phyloP scores from a whole-genome alignment of 64 coral and sea anemone species.

The Montipora foliosa region DNA sequence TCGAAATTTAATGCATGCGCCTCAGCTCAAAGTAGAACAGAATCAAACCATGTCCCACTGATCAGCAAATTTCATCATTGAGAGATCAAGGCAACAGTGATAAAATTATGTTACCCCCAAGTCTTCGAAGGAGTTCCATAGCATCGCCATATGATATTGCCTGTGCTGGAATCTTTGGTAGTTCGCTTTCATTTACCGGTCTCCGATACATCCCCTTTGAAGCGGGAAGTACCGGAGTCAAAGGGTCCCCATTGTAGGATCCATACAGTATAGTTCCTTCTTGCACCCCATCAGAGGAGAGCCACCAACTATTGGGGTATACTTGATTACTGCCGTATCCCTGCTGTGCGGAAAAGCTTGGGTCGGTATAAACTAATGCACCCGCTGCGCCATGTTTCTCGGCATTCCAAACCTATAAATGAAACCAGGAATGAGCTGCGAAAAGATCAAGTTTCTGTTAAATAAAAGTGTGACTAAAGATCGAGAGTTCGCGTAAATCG shows the following conservation, averaged over 20 bases:
- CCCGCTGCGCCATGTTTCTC: constrained; percentile 73
- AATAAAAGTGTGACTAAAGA: too few species aligned
- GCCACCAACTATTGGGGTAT: constrained; percentile 77
- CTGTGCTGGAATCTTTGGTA: constrained; percentile 53
- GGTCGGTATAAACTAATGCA: constrained; percentile 72
- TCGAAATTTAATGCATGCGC: too few species aligned
- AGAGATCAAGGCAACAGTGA: neutral
- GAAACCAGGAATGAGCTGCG: too few species aligned
- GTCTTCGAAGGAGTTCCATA: constrained; percentile 15
- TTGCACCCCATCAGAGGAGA: constrained; percentile 75
- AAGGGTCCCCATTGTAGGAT: constrained; percentile 44
- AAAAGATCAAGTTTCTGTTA: too few species aligned
- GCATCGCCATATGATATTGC: constrained; percentile 83
- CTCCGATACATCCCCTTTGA: constrained; percentile 68
- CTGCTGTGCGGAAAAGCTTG: constrained; percentile 72
- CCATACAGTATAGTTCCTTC: constrained; percentile 51
- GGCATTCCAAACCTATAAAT: constrained; percentile 44
- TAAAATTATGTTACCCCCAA: constrained; percentile 6
- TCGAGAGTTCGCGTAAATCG: too few species aligned
- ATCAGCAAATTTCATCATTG: too few species aligned
- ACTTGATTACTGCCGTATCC: constrained; percentile 48
- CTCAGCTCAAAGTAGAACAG: too few species aligned
- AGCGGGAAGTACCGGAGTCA: constrained; percentile 69
- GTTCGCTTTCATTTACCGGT: constrained; percentile 25
- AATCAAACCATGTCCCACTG: too few species aligned